Evolutionary conservation across 2,888 invertebrate genomes (phyloP), one percentile per base, ranked within the genome.

Genomic region (Entomobrya proxima): DNA sequence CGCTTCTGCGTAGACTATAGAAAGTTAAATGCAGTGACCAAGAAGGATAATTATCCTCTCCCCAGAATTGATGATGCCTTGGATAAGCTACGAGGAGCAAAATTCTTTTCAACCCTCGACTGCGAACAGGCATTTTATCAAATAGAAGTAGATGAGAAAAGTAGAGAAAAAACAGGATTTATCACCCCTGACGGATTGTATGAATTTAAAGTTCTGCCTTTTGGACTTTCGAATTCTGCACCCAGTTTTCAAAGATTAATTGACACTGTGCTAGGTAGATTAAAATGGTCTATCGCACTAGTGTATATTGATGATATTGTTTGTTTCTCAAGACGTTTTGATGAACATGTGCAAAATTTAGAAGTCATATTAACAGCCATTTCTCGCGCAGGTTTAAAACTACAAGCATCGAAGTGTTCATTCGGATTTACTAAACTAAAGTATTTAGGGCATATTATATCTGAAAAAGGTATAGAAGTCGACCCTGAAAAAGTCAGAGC

Each of bases 401-500:
- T 81, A 13, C 37, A 81, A 18, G 67, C 81, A 1, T 30, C 50
- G 0, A 79, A 79, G 18, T 81, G 81, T 24, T 61, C 86, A 13
- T 91, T 91, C 83, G 89, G 88, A 2, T 67, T 83, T 18, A 79
- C 86, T 5, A 50, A 89, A 37, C 32, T 92, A 2, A 88, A 89
- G 47, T 91, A 91, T 82, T 81, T 92, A 5, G 91, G 92, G 0
- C 91, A 91, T 78, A 40, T 91, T 0, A 90, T 92, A 0, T 90
- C 91, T 80, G 64, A 76, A 6, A 47, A 90, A 0, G 88, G 88
- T 13, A 67, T 87, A 9, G 40, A 61, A 27, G 74, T 74, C 18
- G 83, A 88, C 47, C 87, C 87, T 1, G 77, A 77, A 1, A 89
- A 86, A 72, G 58, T 88, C 11, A 18, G 35, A 35, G 81, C 88